Conservation (phyloP, 92 coral and sea anemone genomes). For the Isaurus tuberculatus region DNA sequence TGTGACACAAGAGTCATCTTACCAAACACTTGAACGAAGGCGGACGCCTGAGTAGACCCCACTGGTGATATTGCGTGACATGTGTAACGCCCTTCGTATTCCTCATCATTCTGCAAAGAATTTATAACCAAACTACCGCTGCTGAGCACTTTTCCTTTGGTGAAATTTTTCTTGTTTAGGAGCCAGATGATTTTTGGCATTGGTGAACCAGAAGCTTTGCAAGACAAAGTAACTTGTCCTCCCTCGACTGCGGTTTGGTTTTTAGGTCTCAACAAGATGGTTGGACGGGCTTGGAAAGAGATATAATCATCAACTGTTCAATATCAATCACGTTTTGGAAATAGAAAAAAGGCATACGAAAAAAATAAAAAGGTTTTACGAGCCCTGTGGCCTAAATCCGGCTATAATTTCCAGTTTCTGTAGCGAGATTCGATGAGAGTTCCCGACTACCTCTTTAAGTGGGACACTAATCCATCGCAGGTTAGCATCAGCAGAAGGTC, state of each 20-base stretch:
- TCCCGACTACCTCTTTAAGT: too few relatives aligned
- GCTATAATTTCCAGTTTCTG: too few relatives aligned
- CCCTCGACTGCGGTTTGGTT: conserved; percentile 41
- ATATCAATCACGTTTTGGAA: too few relatives aligned
- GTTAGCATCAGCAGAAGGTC: too few relatives aligned
- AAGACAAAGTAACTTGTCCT: conserved; percentile 36
- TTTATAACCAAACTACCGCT: conserved; percentile 54
- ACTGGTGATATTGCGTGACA: conserved; percentile 47
- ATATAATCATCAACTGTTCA: neutral
- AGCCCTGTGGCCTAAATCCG: too few relatives aligned
- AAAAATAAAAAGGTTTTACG: too few relatives aligned
- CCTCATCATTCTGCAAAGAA: conserved; percentile 52
- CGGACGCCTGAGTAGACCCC: conserved; percentile 27
- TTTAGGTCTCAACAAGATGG: conserved; percentile 34
- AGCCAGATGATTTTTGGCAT: conserved; percentile 58
- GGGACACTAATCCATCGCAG: too few relatives aligned
- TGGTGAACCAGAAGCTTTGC: conserved; percentile 59
- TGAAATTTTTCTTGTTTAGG: conserved; percentile 56
- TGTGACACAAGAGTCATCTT: neutral
- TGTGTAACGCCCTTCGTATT: conserved; percentile 62
- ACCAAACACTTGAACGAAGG: conserved; percentile 52
- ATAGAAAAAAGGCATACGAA: too few relatives aligned
- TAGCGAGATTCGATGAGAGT: too few relatives aligned
- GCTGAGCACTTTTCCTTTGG: conserved; percentile 34
- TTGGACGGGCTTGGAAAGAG: neutral